Base-by-base conservation (phyloP, 1,140 invertebrate species). In the Bemisia tabaci region DNA sequence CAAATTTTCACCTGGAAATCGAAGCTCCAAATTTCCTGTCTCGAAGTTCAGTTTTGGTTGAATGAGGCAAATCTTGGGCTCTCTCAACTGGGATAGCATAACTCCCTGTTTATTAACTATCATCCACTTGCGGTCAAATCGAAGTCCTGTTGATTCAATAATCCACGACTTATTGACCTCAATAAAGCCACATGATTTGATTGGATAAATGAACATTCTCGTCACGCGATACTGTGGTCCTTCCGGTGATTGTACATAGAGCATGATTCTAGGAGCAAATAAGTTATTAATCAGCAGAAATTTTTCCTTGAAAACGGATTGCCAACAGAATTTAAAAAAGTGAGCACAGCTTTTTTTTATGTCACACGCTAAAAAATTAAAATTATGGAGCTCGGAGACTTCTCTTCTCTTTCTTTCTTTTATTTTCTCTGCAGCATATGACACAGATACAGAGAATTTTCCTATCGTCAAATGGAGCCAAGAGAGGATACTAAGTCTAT, bases 41-140 rank as follows among this genome's bases (percentile, higher is more conserved):
- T 83, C 73, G 26, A 87, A 74, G 78, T 90, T 80, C 68, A 95
- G 82, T 12, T 76, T 74, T 1, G 95, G 93, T 71, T 78, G 81
- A n/a, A 98, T 84, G 25, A 90, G 77, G 78, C 92, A 94, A 72
- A 97, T 80, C 69, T 82, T 83, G 0, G 87, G 83, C 72, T 88
- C 84, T 65, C 88, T 83, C 75, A 97, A 97, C 77, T 97, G 94
- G 26, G 91, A 95, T 17, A 97, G 74, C 66, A 87, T 88, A 59
- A 88, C 82, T 24, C 93, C 93, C 72, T 83, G 81, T 17, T 80
- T 77, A 70, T 86, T 89, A 1, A 94, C 81, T 66, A 98, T 87
- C 88, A 96, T 92, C 93, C 93, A 97, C 73, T 90, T 83, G 71
- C 95, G 82, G 77, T 98, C 95, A 76, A 89, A 95, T 72, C 87